Percentiles rank a stretch among this genome's conserved stretches.
Conservation (phyloP, 2,888 invertebrate species). For the Sinotaia quadrata region DNA sequence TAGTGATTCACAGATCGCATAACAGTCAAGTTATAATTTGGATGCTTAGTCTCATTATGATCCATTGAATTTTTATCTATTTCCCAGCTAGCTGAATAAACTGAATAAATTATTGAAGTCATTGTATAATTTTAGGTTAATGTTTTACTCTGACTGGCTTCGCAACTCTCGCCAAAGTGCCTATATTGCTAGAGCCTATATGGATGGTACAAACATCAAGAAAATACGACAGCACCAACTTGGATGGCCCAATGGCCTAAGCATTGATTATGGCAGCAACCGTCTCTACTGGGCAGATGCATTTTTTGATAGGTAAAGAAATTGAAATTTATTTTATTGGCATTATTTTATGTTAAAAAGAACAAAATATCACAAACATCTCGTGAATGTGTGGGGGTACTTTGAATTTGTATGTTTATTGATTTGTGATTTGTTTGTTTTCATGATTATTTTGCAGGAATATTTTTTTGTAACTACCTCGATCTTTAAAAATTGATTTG, state of each 20-base stretch:
- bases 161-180: slow-evolving; percentile 89
- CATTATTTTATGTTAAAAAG: background rate
- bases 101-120: too few relatives aligned
- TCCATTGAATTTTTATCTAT: too few relatives aligned
- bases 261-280: slow-evolving; percentile 90
- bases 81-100: too few relatives aligned
- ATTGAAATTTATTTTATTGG: too few relatives aligned
- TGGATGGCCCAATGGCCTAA: slow-evolving; percentile 97
- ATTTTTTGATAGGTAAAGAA: slow-evolving; percentile 82
- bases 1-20: too few relatives aligned
- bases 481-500: too few relatives aligned
- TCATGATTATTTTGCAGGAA: too few relatives aligned
- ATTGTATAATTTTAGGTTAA: slow-evolving; percentile 57
- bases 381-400: background rate
- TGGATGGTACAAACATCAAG: slow-evolving; percentile 89
- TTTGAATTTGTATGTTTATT: background rate
- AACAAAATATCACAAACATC: background rate
- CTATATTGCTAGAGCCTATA: slow-evolving; percentile 92
- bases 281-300: slow-evolving; percentile 98
- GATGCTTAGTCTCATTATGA: too few relatives aligned
- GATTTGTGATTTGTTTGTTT: background rate
- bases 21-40: too few relatives aligned
- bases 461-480: too few relatives aligned
- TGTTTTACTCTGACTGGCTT: slow-evolving; percentile 67
- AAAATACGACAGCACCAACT: slow-evolving; percentile 92